phyloP scores from a whole-genome alignment of 2,113 vertebrate genomes.

The Serilophus lunatus region DNA sequence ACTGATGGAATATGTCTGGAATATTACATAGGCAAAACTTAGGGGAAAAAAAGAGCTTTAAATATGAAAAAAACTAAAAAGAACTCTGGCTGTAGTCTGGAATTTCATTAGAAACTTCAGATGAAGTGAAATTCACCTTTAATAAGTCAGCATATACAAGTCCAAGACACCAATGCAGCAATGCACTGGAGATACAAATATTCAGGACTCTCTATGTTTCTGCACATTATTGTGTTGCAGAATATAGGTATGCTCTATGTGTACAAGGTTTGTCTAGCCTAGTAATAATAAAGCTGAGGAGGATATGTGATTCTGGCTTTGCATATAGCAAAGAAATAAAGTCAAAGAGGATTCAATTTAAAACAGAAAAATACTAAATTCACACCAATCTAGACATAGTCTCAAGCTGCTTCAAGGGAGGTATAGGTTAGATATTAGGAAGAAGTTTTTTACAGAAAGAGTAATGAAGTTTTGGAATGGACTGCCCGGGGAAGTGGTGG shows the following conservation, averaged over 20 bases:
- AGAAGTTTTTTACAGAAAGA: too few relatives aligned
- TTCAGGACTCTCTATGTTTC: not conserved
- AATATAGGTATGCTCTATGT: not conserved
- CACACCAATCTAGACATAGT: not conserved
- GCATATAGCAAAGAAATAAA: not conserved
- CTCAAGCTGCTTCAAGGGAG: too few relatives aligned
- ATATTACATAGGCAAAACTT: not conserved
- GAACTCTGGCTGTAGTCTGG: not conserved
- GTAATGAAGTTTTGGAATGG: too few relatives aligned
- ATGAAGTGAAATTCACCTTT: not conserved
- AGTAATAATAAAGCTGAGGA: not conserved
- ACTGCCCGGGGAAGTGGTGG: too few relatives aligned
- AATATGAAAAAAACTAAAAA: not conserved
- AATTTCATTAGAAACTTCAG: not conserved
- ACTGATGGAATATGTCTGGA: not conserved
- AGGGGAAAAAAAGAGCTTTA: not conserved
- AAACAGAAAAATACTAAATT: not conserved
- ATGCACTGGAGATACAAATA: not conserved
- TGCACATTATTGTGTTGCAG: not conserved
- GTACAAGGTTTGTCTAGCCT: not conserved
- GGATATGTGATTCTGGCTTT: not conserved
- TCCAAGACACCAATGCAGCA: not conserved
- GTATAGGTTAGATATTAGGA: too few relatives aligned
- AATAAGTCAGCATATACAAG: not conserved
- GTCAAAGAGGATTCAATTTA: not conserved